Percentiles rank a stretch among this genome's conserved stretches.
Conservation (phyloP, 2,113 vertebrate genomes). For the Paralichthys olivaceus region DNA sequence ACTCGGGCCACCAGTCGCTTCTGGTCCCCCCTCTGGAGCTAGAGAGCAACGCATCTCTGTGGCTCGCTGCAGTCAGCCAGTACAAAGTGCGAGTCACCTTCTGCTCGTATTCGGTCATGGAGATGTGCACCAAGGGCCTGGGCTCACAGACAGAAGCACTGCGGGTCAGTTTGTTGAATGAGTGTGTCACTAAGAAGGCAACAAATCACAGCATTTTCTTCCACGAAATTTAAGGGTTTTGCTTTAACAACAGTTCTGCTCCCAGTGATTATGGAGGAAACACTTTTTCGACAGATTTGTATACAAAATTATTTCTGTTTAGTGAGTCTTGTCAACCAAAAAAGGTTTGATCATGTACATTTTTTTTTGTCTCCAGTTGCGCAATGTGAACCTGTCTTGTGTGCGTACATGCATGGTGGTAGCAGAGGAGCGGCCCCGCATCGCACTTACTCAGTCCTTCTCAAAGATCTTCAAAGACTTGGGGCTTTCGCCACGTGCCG, state of each 20-base stretch:
- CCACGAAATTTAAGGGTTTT: too few relatives aligned
- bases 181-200: neutral
- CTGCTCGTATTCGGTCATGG: conserved; percentile 98
- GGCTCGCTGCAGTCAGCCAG: conserved; percentile 95
- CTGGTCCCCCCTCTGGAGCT: conserved; percentile 94
- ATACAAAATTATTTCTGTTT: too few relatives aligned
- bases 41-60: conserved; percentile 93
- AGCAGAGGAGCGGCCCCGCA: conserved; percentile 94
- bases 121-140: conserved; percentile 96
- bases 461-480: conserved; percentile 97
- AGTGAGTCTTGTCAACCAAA: too few relatives aligned
- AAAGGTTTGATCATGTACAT: neutral
- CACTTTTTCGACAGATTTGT: too few relatives aligned
- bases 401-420: conserved; percentile 98
- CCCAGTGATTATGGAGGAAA: too few relatives aligned
- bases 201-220: too few relatives aligned
- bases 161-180: conserved; percentile 84
- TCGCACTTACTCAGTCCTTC: conserved; percentile 92
- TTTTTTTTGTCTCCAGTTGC: conserved; percentile 77
- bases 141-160: conserved; percentile 90
- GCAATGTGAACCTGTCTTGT: conserved; percentile 93
- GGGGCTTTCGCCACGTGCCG: conserved; percentile 92
- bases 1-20: conserved; percentile 95
- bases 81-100: conserved; percentile 95
- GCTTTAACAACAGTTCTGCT: too few relatives aligned